Percentiles rank a stretch among this genome's conserved stretches.
phyloP scores from a whole-genome alignment of 2,113 vertebrate genomes.

The Eptatretus burgeri region DNA sequence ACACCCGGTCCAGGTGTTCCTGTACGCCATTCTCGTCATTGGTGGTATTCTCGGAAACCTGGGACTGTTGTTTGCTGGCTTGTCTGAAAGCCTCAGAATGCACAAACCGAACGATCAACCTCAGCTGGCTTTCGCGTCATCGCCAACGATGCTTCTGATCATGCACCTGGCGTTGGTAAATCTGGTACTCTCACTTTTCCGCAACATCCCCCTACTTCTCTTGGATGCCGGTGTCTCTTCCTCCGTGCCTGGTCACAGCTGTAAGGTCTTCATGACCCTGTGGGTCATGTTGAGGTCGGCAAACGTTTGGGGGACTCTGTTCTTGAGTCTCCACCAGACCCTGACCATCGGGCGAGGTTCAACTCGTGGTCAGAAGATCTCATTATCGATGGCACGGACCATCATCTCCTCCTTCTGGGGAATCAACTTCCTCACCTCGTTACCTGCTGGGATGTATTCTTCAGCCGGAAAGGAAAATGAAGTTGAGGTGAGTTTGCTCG shows the following conservation, averaged over 20 bases:
- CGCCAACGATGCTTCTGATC: slow-evolving; percentile 9
- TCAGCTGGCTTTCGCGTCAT: no score
- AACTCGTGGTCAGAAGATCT: no score
- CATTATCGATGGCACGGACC: no score
- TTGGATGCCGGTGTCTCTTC: slow-evolving; percentile 24
- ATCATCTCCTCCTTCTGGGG: no score
- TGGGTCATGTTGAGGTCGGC: slow-evolving; percentile 35
- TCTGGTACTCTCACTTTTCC: slow-evolving; percentile 25
- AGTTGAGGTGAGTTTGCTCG: no score
- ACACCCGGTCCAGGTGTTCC: neutral
- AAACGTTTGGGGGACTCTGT: slow-evolving; percentile 26
- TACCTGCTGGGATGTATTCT: no score
- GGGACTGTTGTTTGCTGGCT: no score
- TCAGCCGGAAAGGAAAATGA: no score
- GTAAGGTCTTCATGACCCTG: slow-evolving; percentile 27
- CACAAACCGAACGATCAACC: no score
- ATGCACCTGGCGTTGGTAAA: slow-evolving; percentile 28
- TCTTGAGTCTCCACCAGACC: slow-evolving; percentile 26
- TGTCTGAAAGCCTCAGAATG: no score
- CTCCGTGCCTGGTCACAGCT: slow-evolving; percentile 19
- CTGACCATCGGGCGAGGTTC: slow-evolving; percentile 10
- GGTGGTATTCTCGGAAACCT: neutral
- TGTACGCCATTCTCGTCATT: neutral
- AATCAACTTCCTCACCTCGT: no score
- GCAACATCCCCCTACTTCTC: slow-evolving; percentile 27